Evolutionary conservation across 2,888 invertebrate genomes (phyloP), one percentile per base, ranked within the genome.

Genomic region (Zaprionus bogoriensis): DNA sequence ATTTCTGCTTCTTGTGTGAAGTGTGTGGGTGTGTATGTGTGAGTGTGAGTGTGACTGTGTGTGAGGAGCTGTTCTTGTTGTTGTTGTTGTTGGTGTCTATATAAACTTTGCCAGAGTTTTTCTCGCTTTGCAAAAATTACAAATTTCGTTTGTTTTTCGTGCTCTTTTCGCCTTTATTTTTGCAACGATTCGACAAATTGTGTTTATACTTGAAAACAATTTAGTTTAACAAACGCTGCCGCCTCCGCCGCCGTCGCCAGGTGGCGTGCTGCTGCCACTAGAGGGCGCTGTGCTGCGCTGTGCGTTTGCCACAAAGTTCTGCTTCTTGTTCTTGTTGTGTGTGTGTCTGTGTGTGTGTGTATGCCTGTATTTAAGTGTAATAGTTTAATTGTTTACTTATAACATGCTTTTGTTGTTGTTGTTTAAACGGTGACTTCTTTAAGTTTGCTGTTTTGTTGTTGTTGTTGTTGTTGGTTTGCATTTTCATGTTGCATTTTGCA

Each of bases 361-460:
- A 36, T 77, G 68, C 58, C 64, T 78, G 68, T 68, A 67, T 69
- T 76, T 64, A 65, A 76, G 83, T 82, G 84, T 87, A 65, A 52
- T 73, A 77, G 81, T 78, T 76, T 67, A 54, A 54, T 78, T 82
- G n/a, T 60, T 60, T 66, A 61, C 63, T 75, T 67, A 64, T 76
- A 75, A 66, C 74, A 65, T 87, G 87, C 61, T 79, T 75, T 60
- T 69, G 66, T 73, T 64, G 44, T 58, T 67, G 52, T 65, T 77
- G 69, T 61, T 79, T 85, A 82, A 87, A 79, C 87, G 86, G 87
- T 87, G 87, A 87, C 87, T 87, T 87, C 82, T 61, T 84, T 88
- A 77, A 77, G 79, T 70, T 74, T 87, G 77, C 74, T 86, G 88
- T 71, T 82, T 59, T 19, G 28, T 75, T 79, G 72, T 84, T 79